A percentile compares a stretch with the other conserved stretches of the same genome.
phyloP scores from a whole-genome alignment of 2,113 vertebrate genomes.

The Empidonax traillii region DNA sequence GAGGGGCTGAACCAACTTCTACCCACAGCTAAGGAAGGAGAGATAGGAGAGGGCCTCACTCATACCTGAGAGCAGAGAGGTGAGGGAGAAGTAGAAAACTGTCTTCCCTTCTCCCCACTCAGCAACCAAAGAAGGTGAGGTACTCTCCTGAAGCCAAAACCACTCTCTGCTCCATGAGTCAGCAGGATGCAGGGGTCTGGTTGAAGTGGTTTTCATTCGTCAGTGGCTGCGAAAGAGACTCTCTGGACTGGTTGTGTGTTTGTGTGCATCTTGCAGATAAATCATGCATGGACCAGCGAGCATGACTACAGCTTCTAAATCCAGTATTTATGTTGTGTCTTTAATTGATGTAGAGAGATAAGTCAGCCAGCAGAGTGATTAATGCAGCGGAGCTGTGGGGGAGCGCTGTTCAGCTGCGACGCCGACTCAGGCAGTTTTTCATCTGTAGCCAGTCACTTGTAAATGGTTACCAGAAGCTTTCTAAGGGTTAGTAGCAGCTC shows the following conservation, averaged over 20 bases:
- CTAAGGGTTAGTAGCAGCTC: neutral
- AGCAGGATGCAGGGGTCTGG: neutral
- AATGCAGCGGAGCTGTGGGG: neutral
- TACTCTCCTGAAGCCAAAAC: neutral
- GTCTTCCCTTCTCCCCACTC: neutral
- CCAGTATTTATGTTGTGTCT: constrained; percentile 46
- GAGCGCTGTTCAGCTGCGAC: neutral
- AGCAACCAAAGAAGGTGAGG: neutral
- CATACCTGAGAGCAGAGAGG: neutral
- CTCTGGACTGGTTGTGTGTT: neutral
- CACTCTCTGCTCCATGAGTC: neutral
- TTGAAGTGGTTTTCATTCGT: neutral
- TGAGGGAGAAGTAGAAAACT: neutral
- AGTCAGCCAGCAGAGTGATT: constrained; percentile 38
- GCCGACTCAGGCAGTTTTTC: neutral
- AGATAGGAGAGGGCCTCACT: neutral
- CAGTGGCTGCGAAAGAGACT: neutral
- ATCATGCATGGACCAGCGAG: neutral
- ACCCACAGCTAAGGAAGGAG: neutral
- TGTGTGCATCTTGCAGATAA: constrained; percentile 24
- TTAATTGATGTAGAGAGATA: constrained; percentile 9
- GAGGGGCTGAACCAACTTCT: neutral
- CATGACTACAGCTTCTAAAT: constrained; percentile 37
- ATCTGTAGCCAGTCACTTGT: neutral
- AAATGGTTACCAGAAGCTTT: neutral